Evolutionary conservation across 2,113 vertebrate genomes (phyloP), one percentile per base, ranked within the genome.

Genomic region (Poicephalus gulielmi): DNA sequence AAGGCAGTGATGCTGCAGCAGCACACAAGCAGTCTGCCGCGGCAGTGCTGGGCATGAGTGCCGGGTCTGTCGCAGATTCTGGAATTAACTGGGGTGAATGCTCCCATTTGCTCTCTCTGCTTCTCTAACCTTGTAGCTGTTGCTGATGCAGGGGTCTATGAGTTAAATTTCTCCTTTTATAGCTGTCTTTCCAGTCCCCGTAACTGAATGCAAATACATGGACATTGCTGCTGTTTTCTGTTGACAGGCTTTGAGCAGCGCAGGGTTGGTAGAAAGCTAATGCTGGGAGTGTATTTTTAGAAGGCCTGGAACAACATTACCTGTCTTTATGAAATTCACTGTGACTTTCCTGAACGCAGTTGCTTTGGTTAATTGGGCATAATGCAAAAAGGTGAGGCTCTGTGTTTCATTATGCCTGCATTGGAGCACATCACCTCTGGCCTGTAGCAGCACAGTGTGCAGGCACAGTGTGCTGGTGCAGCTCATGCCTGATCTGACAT

Each of bases 401-500:
- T 59, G 55, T 0, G 1, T 87, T 83, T 94, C 23, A 2, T 74
- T 76, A 9, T 35, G 59, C 30, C 49, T 66, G 46, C 5, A 5
- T 63, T 0, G 7, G 75, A n/a, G 41, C 2, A 0, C 78, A 73
- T 87, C 62, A 62, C 79, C 84, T 86, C 78, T 87, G 82, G 83
- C 88, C 68, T 70, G 63, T n/a, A 15, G 3, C 79, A 33, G 70
- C 78, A 28, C 24, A 14, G 77, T 84, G 55, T 46, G 73, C 86
- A 35, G 59, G 37, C 71, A 35, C 3, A 0, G 10, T 18, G n/a
- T 0, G 0, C 79, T 43, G 55, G 23, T 74, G 55, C 79, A 20
- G 83, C 88, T 79, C 47, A 7, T 0, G 23, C 52, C 74, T 47
- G 15, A 24, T 73, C 50, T 49, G 31, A 18, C 64, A 62, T n/a